phyloP scores from a whole-genome alignment of 2,888 invertebrate genomes.

The Dryomyza anilis region DNA sequence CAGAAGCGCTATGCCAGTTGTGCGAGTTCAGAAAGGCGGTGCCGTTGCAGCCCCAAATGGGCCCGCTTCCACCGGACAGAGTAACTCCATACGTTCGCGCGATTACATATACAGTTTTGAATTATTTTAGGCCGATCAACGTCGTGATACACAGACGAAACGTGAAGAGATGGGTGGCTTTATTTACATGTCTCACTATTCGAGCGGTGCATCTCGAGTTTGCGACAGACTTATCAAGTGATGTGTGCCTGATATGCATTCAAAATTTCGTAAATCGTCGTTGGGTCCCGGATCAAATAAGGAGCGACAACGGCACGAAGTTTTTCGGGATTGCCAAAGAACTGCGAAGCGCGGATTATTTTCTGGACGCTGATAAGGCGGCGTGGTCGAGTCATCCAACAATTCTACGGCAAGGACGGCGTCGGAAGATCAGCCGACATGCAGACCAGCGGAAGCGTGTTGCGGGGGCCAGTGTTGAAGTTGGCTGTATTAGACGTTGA shows the following conservation, averaged over 20 bases:
- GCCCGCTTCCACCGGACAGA: conserved; percentile 30
- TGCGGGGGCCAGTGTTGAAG: no score
- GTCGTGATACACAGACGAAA: neutral
- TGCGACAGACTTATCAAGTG: neutral
- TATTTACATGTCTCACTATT: no score
- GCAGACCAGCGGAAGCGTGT: no score
- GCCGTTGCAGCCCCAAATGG: no score
- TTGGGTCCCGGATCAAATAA: neutral
- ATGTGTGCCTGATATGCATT: neutral
- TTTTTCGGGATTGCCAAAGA: neutral
- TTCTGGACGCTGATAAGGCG: no score
- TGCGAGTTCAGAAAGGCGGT: no score
- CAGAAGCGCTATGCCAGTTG: no score
- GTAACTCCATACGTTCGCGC: conserved; percentile 30
- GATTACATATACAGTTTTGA: conserved; percentile 34
- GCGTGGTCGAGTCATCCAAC: no score
- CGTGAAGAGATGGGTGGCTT: conserved; percentile 26
- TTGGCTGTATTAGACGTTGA: no score
- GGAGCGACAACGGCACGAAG: neutral
- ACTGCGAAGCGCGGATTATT: neutral
- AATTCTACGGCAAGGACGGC: no score
- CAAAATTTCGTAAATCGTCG: no score
- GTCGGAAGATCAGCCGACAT: no score
- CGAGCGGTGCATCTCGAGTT: conserved; percentile 14
- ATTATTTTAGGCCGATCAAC: conserved; percentile 24